Base-by-base conservation (phyloP, 2,888 invertebrate species). In the Bursaphelenchus okinawaensis region DNA sequence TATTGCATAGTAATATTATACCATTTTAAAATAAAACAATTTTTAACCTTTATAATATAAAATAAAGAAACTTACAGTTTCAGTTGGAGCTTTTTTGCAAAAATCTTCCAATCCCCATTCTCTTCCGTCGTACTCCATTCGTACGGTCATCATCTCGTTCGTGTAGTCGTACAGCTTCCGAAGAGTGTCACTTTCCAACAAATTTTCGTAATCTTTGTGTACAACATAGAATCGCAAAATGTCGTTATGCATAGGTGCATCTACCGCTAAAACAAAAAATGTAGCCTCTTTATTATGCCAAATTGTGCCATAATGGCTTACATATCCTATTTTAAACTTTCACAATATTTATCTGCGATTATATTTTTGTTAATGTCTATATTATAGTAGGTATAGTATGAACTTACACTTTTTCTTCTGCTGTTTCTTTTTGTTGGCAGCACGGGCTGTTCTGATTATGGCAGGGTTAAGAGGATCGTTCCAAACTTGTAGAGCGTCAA, bases 211-310 rank as follows among this genome's bases (percentile, higher is more conserved):
- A 23, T 76, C 68, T 23, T 75, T 71, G 62, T 81, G 80, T 1
- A 81, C 80, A 23, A 81, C 79, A 63, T 81, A 81, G 69, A 80
- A 81, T 1, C 81, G 78, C 19, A 81, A 72, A 61, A 81, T 79
- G 59, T 81, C 81, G 27, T 68, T 70, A 69, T 81, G 75, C 22
- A 52, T 63, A 20, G 73, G 73, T 23, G 64, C 63, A 27, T 64
- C 50, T 16, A 29, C 65, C 9, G 54, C 40, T 56, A 28, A 52
- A 50, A 51, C n/a, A n/a, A n/a, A n/a, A n/a, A n/a, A n/a, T n/a
- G n/a, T n/a, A n/a, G n/a, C n/a, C n/a, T n/a, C n/a, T n/a, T n/a
- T n/a, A n/a, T n/a, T n/a, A n/a, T n/a, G n/a, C n/a, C n/a, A n/a
- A n/a, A n/a, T n/a, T n/a, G n/a, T n/a, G n/a, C n/a, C n/a, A n/a